Conservation (phyloP, 1,140 invertebrate species). For the Procambarus clarkii region DNA sequence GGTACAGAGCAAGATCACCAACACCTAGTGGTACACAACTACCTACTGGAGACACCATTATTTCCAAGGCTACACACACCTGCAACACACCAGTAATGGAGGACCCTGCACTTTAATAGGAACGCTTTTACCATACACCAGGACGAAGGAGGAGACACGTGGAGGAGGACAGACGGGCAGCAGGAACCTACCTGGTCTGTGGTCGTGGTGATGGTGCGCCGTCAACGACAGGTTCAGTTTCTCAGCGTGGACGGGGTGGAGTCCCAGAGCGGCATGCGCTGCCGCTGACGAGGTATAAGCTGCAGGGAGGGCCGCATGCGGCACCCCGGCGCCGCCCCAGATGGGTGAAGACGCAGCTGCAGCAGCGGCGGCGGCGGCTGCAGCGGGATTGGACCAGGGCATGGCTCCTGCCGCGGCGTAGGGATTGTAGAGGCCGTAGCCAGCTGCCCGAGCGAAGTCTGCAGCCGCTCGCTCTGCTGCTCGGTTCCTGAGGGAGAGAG, state of each 20-base stretch:
- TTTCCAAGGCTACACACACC: too few species aligned
- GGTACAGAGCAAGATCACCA: too few species aligned
- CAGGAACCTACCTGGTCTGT: constrained; percentile 38
- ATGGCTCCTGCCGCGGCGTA: constrained; percentile 75
- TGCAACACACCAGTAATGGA: too few species aligned
- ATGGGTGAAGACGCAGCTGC: constrained; percentile 48
- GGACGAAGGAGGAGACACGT: not conserved
- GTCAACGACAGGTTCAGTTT: constrained; percentile 42
- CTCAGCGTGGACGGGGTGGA: constrained; percentile 61
- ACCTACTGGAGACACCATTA: too few species aligned
- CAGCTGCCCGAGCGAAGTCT: constrained; percentile 92
- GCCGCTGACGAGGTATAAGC: constrained; percentile 63
- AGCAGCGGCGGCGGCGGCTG: constrained; percentile 55
- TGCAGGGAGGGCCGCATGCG: constrained; percentile 47
- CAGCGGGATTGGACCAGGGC: constrained; percentile 71
- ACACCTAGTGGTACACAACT: too few species aligned
- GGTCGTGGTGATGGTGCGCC: constrained; percentile 40
- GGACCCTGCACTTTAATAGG: too few species aligned
- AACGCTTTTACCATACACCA: too few species aligned
- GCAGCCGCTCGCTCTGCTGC: constrained; percentile 94
- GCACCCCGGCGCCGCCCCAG: constrained; percentile 50
- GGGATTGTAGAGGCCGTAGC: constrained; percentile 86
- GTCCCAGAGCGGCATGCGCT: constrained; percentile 64
- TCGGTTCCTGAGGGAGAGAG: constrained; percentile 81
- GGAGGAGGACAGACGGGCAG: not conserved